Conservation (phyloP, 2,113 vertebrate species). For the Eurystomus gularis region DNA sequence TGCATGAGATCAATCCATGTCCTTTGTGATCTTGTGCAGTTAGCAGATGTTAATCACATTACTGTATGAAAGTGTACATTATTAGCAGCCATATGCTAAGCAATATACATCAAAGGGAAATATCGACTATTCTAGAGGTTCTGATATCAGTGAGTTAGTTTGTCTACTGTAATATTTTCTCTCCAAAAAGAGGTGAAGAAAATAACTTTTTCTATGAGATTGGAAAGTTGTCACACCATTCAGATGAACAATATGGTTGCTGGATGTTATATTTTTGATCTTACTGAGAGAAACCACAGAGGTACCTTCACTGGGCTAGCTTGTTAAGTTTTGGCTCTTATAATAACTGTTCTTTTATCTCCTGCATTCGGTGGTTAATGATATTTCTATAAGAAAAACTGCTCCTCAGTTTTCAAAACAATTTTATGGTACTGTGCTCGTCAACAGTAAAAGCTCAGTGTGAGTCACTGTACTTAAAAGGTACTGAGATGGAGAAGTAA, state of each 20-base stretch:
- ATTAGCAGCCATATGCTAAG: neutral
- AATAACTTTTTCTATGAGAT: neutral
- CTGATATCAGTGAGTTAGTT: neutral
- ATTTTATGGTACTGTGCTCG: neutral
- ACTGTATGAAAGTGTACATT: neutral
- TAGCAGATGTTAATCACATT: neutral
- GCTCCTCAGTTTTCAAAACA: neutral
- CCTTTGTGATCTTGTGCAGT: neutral
- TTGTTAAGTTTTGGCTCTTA: neutral
- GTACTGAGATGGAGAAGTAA: neutral
- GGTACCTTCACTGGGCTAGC: neutral
- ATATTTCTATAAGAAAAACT: neutral
- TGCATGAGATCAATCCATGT: neutral
- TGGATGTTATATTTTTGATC: neutral
- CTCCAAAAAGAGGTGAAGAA: neutral
- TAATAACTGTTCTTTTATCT: neutral
- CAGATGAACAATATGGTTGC: neutral
- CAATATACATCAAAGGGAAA: neutral
- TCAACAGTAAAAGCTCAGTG: neutral
- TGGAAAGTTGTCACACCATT: neutral
- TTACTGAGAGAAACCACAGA: neutral
- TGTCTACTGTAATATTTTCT: neutral
- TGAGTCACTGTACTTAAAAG: constrained; percentile 1
- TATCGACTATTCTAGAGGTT: neutral
- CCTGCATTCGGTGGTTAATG: neutral